Evolutionary conservation across 1,140 invertebrate species (phyloP).

Genomic region (Bombus picipes): DNA sequence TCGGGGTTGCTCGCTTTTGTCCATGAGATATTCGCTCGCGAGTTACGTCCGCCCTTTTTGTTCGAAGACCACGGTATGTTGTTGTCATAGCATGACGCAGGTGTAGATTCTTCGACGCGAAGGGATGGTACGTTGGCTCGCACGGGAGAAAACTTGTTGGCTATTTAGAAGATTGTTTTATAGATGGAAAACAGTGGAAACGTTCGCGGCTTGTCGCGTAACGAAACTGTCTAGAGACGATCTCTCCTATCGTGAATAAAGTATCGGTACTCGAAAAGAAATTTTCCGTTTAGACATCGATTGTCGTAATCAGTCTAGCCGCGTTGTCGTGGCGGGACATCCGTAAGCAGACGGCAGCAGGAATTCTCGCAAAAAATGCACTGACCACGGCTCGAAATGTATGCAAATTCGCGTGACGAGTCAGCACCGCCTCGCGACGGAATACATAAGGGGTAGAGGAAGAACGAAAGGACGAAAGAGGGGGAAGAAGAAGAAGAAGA

Average conservation of each 20-base stretch:
- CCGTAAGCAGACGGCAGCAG: neutral
- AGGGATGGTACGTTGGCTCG: neutral
- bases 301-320: conserved; percentile 23
- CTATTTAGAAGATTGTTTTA: too few species aligned
- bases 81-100: conserved; percentile 30
- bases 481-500: conserved; percentile 20
- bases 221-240: neutral
- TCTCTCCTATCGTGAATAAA: neutral
- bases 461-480: neutral
- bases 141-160: neutral
- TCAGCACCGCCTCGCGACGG: conserved; percentile 58
- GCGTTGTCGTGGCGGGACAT: neutral
- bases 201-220: neutral
- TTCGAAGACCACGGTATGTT: neutral
- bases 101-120: conserved; percentile 33
- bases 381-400: conserved; percentile 48
- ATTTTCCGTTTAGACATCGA: neutral
- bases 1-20: conserved; percentile 42
- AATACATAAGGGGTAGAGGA: conserved; percentile 50
- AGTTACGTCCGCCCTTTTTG: conserved; percentile 22
- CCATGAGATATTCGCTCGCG: neutral
- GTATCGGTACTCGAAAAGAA: too few species aligned
- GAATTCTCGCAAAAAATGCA: conserved; percentile 42
- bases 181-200: neutral
- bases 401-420: conserved; percentile 70